Evolutionary conservation across 2,113 vertebrate genomes (phyloP), one percentile per base, ranked within the genome.

Genomic region (Tachuris rubrigastra): DNA sequence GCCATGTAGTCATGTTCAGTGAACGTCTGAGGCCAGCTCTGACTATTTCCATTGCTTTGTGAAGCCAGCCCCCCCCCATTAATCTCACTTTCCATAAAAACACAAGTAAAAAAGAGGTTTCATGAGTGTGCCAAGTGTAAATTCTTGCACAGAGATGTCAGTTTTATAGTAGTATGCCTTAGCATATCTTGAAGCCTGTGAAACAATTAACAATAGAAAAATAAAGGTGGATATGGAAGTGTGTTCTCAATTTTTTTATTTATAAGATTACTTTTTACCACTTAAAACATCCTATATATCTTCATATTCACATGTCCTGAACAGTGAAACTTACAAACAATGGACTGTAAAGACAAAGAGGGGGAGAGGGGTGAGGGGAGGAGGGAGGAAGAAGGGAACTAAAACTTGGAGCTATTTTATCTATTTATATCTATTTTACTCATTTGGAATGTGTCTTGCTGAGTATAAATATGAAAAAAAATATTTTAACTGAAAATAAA

Each of bases 71-170:
- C 75, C 10, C 10, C 24, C 35, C 11, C 20, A 41, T 6, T 71
- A 56, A 74, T 47, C 24, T 74, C 42, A 58, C 7, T 69, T 16
- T 8, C 12, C 15, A 28, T 30, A 53, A 12, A 25, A 5, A 28
- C 10, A 30, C 1, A 4, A 58, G 18, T 27, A 6, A 81, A 63
- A 66, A 80, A 53, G 2, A 41, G 8, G 5, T 44, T 67, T 81
- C 13, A 2, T 42, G 62, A 14, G 2, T 14, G 6, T 24, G 37
- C 20, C 3, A 1, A 31, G 3, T 58, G 67, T 2, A 33, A 83
- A 62, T 3, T 1, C 44, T 71, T 79, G 14, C 50, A 39, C 17
- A 25, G 30, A 58, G 22, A 3, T 37, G 7, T n/a, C 46, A 17
- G 12, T 30, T 71, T 10, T 30, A 24, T 7, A 58, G 14, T 14